Base-by-base conservation (phyloP, 2,797 vertebrate genomes). In the Eulemur coronatus region DNA sequence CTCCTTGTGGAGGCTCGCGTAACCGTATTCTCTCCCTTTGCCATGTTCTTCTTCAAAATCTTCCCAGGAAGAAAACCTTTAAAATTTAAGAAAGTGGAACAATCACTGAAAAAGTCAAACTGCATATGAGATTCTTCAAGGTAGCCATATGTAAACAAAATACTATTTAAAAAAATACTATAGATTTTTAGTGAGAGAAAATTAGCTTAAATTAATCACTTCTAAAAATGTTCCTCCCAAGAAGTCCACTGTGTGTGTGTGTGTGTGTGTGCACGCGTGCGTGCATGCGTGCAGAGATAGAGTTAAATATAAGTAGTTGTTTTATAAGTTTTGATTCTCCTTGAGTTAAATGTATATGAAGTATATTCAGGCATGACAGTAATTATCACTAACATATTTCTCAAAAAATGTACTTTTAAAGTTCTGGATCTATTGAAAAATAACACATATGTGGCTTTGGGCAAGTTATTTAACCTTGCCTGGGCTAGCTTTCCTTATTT, bases 41-140 rank as follows among this genome's bases (percentile, higher is more conserved):
- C 99, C 99, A 69, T 99, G 99, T 9, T 99, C 99, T 89, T 99
- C 99, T 98, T 99, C 99, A 98, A 99, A 99, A 95, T 99, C 95
- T 98, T 99, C 99, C 99, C 99, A 99, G 0, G 99, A 99, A 89
- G 99, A 99, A 99, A 99, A 99, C 98, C 99, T 99, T 98, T 70
- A 97, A 59, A 63, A 91, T 59, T 97, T 96, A 78, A 98, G 14
- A 96, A 65, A 65, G 10, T 65, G 26, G 30, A 85, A 95, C 7
- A 82, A 72, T 84, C n/a, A 95, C 4, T 61, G 89, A 95, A 94
- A 57, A 73, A 90, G n/a, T 94, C 46, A 94, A 82, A n/a, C 0
- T 0, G n/a, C 50, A 24, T 28, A 52, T 75, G 26, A 67, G 18
- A 41, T 50, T 72, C 80, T 73, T 43, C 38, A 96, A 3, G 5